These are phyloP conservation scores for Podocnemis expansa DNA, from an alignment of 2,113 vertebrate genomes.

Conservation along the genomic window DNA sequence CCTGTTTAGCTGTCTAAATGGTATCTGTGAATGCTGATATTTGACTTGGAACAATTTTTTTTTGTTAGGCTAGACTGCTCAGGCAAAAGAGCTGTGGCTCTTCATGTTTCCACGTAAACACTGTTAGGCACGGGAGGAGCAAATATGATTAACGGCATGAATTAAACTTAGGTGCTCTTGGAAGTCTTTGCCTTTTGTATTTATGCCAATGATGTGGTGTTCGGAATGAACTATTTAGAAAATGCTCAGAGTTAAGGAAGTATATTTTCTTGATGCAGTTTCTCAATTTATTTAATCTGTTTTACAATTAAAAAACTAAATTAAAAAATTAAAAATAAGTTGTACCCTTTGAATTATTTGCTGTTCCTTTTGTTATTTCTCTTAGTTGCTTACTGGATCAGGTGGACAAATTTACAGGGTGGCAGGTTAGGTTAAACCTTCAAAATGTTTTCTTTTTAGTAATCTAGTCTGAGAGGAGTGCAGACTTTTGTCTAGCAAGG, in stretches of 20 bases:
- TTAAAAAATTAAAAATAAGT: rapidly evolving
- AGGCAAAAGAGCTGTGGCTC: not conserved
- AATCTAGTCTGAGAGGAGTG: not conserved
- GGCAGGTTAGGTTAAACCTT: not conserved
- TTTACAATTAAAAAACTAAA: rapidly evolving
- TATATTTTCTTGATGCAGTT: not conserved
- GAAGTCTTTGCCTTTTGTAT: not conserved
- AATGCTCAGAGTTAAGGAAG: not conserved
- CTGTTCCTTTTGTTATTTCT: not conserved
- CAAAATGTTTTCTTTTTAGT: not conserved
- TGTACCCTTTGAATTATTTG: not conserved
- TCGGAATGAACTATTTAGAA: rapidly evolving
- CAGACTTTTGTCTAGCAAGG: not conserved
- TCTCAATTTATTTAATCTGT: rapidly evolving
- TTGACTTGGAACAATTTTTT: not conserved
- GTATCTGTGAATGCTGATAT: not conserved
- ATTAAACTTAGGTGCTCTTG: not conserved
- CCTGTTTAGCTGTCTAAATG: constrained; percentile 33
- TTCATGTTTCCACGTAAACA: not conserved
- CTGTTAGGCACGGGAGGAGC: not conserved
- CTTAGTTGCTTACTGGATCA: not conserved
- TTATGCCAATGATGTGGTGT: rapidly evolving
- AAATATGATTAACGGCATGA: not conserved
- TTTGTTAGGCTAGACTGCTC: not conserved
- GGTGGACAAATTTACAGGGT: not conserved